phyloP scores from a whole-genome alignment of 2,113 vertebrate genomes.

The Quiscalus mexicanus region DNA sequence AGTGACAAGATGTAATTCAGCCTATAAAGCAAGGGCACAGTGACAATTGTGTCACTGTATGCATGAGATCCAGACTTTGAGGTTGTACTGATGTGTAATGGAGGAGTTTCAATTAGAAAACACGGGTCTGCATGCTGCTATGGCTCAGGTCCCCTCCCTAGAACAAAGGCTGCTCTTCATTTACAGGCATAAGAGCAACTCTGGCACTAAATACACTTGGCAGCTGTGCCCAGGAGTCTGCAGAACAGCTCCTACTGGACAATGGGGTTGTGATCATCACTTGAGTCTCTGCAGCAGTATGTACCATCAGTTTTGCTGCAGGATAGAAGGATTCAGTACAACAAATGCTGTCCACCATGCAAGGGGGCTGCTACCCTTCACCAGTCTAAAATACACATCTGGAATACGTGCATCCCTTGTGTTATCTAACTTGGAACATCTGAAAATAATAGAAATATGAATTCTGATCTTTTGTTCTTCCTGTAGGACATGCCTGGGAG shows the following conservation, averaged over 20 bases:
- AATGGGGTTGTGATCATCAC: background rate
- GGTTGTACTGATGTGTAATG: background rate
- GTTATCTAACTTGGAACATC: background rate
- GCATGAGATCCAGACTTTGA: background rate
- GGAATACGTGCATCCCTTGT: background rate
- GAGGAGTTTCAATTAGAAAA: background rate
- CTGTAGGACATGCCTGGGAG: background rate
- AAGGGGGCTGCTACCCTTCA: background rate
- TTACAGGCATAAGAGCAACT: background rate
- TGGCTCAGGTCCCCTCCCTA: background rate
- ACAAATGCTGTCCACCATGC: background rate
- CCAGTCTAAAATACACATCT: background rate
- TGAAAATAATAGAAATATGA: background rate
- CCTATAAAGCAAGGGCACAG: background rate
- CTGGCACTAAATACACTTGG: background rate
- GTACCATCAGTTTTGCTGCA: background rate
- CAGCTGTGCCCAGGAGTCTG: background rate
- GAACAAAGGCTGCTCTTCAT: background rate
- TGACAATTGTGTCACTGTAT: background rate
- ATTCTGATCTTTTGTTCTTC: background rate
- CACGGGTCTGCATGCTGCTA: rapidly evolving
- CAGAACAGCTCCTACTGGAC: background rate
- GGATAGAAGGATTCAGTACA: background rate
- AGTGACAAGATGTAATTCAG: background rate
- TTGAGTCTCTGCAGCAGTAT: background rate